Base-by-base conservation (phyloP, 2,888 invertebrate species). In the Chrysomela aeneicollis region DNA sequence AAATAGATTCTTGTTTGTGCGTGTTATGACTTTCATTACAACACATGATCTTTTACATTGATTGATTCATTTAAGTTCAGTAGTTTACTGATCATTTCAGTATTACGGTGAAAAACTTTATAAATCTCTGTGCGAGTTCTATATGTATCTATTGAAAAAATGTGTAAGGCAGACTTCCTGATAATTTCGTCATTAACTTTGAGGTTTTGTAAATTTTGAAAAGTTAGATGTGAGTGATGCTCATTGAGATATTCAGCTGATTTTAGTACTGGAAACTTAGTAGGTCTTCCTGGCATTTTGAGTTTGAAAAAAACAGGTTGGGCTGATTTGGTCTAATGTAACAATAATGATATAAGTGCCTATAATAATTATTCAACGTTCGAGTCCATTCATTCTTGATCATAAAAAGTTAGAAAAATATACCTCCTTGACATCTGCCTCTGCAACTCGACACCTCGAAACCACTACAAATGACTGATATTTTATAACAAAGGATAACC, bases 271-370 rank as follows among this genome's bases (percentile, higher is more conserved):
- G 37, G 37, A 54, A 37, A 54, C 21, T 54, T 37, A 21, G 37
- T 54, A 42, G 19, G 54, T 15, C 37, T 54, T 37, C 37, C 37
- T n/a, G 37, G 17, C 54, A 54, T 54, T 22, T 37, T 54, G 53
- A 32, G 5, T 10, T 19, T 10, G n/a, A n/a, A n/a, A 17, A 21
- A 49, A 4, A 49, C 3, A 49, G 21, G 18, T 49, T 3, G 18
- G 26, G 32, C 53, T 53, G 32, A 53, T 52, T 26, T 26, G 30
- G 15, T n/a, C n/a, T n/a, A n/a, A n/a, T n/a, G n/a, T n/a, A n/a
- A n/a, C n/a, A n/a, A n/a, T n/a, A n/a, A n/a, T n/a, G n/a, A n/a
- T n/a, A n/a, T n/a, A n/a, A n/a, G n/a, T n/a, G n/a, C n/a, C n/a
- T n/a, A n/a, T n/a, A n/a, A n/a, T n/a, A n/a, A n/a, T n/a, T n/a